phyloP scores from a whole-genome alignment of 2,888 invertebrate genomes.

The Acanthoscelides obtectus region DNA sequence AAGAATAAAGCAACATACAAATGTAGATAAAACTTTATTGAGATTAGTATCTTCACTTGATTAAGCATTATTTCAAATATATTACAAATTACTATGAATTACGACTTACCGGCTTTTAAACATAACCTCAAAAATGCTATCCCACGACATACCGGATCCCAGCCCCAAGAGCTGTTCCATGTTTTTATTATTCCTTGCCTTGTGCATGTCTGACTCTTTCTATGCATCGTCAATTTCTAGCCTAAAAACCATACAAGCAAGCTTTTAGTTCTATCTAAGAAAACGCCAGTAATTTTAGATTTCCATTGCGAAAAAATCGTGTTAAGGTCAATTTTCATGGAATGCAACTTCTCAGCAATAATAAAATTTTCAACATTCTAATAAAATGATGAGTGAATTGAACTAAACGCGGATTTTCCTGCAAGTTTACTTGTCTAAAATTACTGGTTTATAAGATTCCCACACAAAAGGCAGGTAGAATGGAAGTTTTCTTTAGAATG shows the following conservation, averaged over 20 bases:
- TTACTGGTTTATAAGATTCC: neutral
- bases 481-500: neutral
- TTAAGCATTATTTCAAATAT: neutral
- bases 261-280: neutral
- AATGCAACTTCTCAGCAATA: no score
- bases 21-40: no score
- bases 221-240: neutral
- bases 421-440: neutral
- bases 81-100: constrained; percentile 2
- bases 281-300: neutral
- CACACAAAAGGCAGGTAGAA: neutral
- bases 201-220: neutral
- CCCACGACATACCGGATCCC: constrained; percentile 15
- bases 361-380: neutral
- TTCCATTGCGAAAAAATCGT: neutral
- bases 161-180: constrained; percentile 16
- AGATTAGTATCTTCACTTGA: no score
- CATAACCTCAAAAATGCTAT: constrained; percentile 19
- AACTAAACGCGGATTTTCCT: neutral
- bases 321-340: neutral
- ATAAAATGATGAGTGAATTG: neutral
- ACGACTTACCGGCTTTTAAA: constrained; percentile 16
- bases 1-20: neutral
- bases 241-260: neutral
- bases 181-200: neutral